phyloP scores from a whole-genome alignment of 2,797 vertebrate genomes.

The Spheniscus humboldti region DNA sequence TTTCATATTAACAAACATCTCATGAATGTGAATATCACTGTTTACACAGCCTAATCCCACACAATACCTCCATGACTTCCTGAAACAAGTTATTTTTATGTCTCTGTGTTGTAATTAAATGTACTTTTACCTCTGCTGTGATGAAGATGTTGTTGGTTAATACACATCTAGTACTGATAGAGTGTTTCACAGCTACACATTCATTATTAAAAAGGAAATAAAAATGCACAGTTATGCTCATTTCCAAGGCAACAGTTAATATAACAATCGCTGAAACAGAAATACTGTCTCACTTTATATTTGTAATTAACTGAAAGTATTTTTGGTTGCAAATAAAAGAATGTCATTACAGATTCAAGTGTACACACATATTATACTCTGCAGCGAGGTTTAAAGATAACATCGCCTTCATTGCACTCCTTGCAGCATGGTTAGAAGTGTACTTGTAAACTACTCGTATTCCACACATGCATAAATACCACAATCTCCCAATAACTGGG shows the following conservation, averaged over 20 bases:
- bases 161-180: not conserved
- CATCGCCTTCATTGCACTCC: not conserved
- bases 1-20: not conserved
- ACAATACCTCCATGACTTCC: not conserved
- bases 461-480: not conserved
- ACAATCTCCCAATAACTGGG: not conserved
- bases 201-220: constrained; percentile 39
- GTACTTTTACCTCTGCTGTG: not conserved
- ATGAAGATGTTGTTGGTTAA: constrained; percentile 3
- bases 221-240: not conserved
- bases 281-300: not conserved
- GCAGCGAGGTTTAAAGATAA: not conserved
- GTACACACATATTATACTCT: not conserved
- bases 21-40: not conserved
- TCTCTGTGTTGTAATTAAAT: not conserved
- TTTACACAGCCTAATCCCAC: not conserved
- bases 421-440: not conserved
- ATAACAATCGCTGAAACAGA: not conserved
- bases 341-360: not conserved
- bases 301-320: constrained; percentile 23
- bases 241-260: constrained; percentile 11
- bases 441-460: not conserved
- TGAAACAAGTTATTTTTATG: constrained; percentile 12
- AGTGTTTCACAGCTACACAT: not conserved
- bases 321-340: not conserved